Evolutionary conservation across 2,888 invertebrate species (phyloP).

Genomic region (Microctonus aethiopoides): DNA sequence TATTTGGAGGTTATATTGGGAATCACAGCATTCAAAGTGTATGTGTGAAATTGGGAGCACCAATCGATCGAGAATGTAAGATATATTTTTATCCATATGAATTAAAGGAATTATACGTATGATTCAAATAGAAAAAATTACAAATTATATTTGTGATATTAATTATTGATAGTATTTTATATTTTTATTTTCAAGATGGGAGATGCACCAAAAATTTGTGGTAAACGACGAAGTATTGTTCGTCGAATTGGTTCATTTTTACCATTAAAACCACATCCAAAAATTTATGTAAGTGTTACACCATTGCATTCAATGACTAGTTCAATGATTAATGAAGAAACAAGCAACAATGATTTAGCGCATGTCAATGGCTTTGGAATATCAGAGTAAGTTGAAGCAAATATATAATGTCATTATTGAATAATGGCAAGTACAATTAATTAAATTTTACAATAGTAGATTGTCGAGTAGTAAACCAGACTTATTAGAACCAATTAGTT

Average conservation of each 20-base stretch:
- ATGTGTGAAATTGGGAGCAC: constrained; percentile 17
- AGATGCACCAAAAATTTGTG: constrained; percentile 60
- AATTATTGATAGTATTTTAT: constrained; percentile 10
- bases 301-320: constrained; percentile 65
- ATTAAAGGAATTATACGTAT: not conserved
- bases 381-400: constrained; percentile 49
- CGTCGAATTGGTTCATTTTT: constrained; percentile 63
- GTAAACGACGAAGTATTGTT: constrained; percentile 62
- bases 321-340: constrained; percentile 64
- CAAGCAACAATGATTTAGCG: constrained; percentile 45
- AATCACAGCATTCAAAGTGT: not conserved
- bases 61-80: constrained; percentile 4
- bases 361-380: constrained; percentile 53
- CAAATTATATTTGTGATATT: not conserved
- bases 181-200: constrained; percentile 47
- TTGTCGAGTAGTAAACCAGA: constrained; percentile 62
- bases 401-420: constrained; percentile 15
- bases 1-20: not conserved
- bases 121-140: not conserved
- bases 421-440: no score
- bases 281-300: constrained; percentile 64
- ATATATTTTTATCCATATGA: not conserved
- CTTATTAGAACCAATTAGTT: constrained; percentile 63
- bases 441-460: constrained; percentile 48
- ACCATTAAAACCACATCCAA: constrained; percentile 63